Percentiles rank a stretch among this genome's conserved stretches.
Conservation (phyloP, 2,113 vertebrate species). For the Hipposideros armiger region DNA sequence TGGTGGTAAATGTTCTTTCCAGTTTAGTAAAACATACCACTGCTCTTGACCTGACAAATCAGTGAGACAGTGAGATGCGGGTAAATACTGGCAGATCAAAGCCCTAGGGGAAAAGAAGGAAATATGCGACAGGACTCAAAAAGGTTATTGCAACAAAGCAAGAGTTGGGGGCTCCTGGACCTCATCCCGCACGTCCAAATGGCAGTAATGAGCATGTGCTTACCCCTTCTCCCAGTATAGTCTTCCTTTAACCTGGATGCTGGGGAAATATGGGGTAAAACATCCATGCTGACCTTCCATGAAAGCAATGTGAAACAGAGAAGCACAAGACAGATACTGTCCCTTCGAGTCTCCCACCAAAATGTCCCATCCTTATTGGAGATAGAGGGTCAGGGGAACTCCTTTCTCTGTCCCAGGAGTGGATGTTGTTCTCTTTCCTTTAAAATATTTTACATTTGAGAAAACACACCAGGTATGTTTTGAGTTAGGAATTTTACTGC, state of each 20-base stretch:
- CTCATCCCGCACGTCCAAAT: neutral
- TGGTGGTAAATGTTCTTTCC: neutral
- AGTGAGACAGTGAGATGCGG: neutral
- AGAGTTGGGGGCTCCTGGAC: neutral
- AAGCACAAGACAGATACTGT: neutral
- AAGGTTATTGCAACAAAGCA: no score
- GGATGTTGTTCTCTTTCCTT: neutral
- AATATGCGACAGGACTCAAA: neutral
- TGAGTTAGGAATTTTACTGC: slow-evolving; percentile 40
- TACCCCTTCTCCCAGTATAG: accelerated
- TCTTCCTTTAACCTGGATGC: neutral
- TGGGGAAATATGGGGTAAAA: neutral
- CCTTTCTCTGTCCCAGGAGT: neutral
- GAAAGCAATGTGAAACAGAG: neutral
- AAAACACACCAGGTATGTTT: neutral
- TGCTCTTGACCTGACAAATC: neutral
- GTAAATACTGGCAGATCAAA: neutral
- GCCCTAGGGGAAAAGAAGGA: neutral
- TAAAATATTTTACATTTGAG: slow-evolving; percentile 53
- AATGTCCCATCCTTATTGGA: neutral
- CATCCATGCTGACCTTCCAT: neutral
- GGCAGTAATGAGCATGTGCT: neutral
- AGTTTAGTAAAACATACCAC: neutral
- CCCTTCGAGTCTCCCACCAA: neutral
- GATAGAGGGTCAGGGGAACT: neutral